Base-by-base conservation (phyloP, 2,113 vertebrate genomes). In the Todiramphus saurophagus region DNA sequence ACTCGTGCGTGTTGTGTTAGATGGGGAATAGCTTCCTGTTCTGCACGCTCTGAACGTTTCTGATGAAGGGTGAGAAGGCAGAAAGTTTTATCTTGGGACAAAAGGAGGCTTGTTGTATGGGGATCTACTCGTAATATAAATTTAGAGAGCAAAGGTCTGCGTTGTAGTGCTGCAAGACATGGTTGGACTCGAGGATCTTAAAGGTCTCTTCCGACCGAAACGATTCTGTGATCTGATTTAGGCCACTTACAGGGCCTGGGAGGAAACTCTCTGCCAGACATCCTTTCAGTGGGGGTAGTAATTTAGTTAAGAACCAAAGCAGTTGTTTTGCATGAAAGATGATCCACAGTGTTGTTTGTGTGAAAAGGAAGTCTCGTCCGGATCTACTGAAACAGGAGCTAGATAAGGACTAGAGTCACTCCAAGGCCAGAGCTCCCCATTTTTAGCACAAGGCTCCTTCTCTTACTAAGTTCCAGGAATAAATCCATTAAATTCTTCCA, bases 1-100 rank as follows among this genome's bases (percentile, higher is more conserved):
- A n/a, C 16, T 56, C 21, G 2, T 0, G 5, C 3, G 1, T 23
- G 9, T 64, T 25, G 24, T 2, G 0, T 60, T 66, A 35, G 48
- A 13, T 50, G 48, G 46, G 28, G 15, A 55, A 7, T 62, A 37
- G 7, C 16, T 30, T 41, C 18, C 25, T 41, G 33, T 31, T 46
- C 37, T 53, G 4, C 13, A 3, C 28, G 10, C 43, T 33, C 27
- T 5, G 24, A 35, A 8, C 10, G 2, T 37, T 77, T 37, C 77
- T 55, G 39, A 51, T n/a, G 39, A 37, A 50, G 53, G 11, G 17
- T 28, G 17, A 41, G 44, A 21, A 55, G 53, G 46, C 20, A 21
- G 4, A 31, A 55, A 41, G 39, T 18, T 68, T 62, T 58, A 11
- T 44, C 66, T 51, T 1, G 5, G 59, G 23, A 30, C 30, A 43